Base-by-base conservation (phyloP, 2,888 invertebrate genomes). In the Molanna angustata region DNA sequence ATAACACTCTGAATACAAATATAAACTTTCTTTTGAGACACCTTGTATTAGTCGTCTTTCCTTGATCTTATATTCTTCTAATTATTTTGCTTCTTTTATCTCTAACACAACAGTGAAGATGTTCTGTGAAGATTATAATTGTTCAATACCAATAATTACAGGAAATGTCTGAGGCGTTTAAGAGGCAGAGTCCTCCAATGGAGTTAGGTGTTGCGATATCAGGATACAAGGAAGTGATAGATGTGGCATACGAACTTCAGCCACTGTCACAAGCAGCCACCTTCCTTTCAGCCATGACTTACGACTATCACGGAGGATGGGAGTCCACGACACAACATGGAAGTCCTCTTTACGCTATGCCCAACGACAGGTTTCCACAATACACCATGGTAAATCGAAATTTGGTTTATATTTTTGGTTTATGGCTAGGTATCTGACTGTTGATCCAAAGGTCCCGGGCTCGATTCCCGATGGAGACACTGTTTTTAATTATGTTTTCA, bases 241-340 rank as follows among this genome's bases (percentile, higher is more conserved):
- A 88, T 56, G 80, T 84, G 9, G 93, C 90, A 0, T 95, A 94
- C 64, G 92, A 94, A 61, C 73, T 94, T 1, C 75, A 80, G 0
- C 70, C 79, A 1, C 73, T 94, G 35, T 87, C 87, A 0, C 75
- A 79, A 44, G 74, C 84, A 32, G 82, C 84, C 0, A 89, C 92
- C 62, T 92, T 90, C 66, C 76, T 92, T 66, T 88, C 90, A 3
- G 84, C 91, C 0, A 92, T 92, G 91, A 84, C 86, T 0, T 93
- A 91, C 61, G 93, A 93, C 66, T 92, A 91, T 66, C 92, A 93
- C 61, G 92, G 92, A 0, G 84, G 89, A n/a, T 92, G 92, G 92
- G 92, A 93, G 66, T 72, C 78, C 13, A 75, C 74, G 56, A 89
- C 90, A 0, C 88, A 88, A 0, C 92, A 93, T 65, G 85, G 91